Evolutionary conservation across 2,113 vertebrate genomes (phyloP).

Genomic region (Pao palembangensis): DNA sequence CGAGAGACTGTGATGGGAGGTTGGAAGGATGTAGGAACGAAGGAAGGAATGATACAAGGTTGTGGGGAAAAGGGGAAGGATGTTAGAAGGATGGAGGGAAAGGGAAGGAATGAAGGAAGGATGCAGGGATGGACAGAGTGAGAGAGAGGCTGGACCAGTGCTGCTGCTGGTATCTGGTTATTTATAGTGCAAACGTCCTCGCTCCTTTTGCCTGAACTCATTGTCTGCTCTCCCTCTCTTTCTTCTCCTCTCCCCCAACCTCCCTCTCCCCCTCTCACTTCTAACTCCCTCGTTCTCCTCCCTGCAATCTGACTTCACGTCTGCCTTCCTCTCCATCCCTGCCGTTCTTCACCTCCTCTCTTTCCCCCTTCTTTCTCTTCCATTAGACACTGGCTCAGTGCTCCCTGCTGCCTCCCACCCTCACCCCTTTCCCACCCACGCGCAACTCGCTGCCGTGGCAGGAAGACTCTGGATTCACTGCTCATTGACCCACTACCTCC

Average conservation of each 20-base stretch:
- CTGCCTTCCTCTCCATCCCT: conserved; percentile 6
- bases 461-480: conserved; percentile 23
- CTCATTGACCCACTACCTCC: conserved; percentile 44
- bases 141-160: conserved; percentile 28
- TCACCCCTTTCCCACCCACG: conserved; percentile 6
- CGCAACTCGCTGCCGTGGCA: conserved; percentile 34
- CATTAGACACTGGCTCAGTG: conserved; percentile 59
- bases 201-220: conserved; percentile 61
- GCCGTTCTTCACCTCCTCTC: conserved; percentile 4
- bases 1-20: too few relatives aligned
- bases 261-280: conserved; percentile 2
- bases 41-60: not conserved
- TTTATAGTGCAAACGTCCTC: conserved; percentile 59
- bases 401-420: conserved; percentile 17
- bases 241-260: conserved; percentile 31
- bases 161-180: conserved; percentile 57
- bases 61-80: not conserved
- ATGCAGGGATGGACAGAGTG: conserved; percentile 6
- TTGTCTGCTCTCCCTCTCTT: conserved; percentile 49
- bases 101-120: not conserved
- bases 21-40: not conserved
- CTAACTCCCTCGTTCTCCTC: conserved; percentile 4
- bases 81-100: not conserved
- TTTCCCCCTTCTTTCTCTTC: conserved; percentile 38
- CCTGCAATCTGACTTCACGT: conserved; percentile 15